Evolutionary conservation across 1,140 invertebrate genomes (phyloP), one percentile per base, ranked within the genome.

Genomic region (Trachymyrmex cornetzi): DNA sequence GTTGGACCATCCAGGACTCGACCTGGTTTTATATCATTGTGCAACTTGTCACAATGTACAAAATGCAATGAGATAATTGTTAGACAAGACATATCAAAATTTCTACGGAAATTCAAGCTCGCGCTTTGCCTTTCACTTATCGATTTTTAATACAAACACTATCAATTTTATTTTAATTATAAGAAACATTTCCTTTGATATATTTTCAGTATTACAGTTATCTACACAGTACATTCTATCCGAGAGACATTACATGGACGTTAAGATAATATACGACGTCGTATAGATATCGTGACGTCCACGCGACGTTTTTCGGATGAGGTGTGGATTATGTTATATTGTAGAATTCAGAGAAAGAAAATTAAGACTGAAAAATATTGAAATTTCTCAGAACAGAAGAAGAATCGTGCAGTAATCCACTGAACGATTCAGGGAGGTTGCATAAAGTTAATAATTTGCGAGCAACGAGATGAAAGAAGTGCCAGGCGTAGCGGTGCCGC

Each of bases 21-120:
- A 71, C 63, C 87, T 71, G 90, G 81, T 72, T 77, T 87, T 87
- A 82, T 88, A 88, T 88, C 88, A 81, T 77, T 90, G 85, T 88
- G 82, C 81, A 91, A 91, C 85, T 89, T 77, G 90, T 90, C 87
- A 69, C 34, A 75, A 44, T 63, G 27, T 22, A 24, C 64, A 53
- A 67, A 67, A 1, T 14, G 44, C 44, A 53, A 22, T 16, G 61
- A 80, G 14, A 27, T 77, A 24, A 63, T 3, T 24, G 9, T 14
- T 48, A 16, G 44, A 27, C 19, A 79, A 66, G 44, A 9, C 48
- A 2, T 19, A 16, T 22, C 38, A 34, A 66, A 30, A 79, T 64
- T 19, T 66, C 30, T 24, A 63, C 3, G 2, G 24, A 50, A 27
- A 50, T 64, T 48, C 24, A 64, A 22, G 12, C 38, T 64, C 3